Base-by-base conservation (phyloP, 2,113 vertebrate genomes). In the Mola mola region DNA sequence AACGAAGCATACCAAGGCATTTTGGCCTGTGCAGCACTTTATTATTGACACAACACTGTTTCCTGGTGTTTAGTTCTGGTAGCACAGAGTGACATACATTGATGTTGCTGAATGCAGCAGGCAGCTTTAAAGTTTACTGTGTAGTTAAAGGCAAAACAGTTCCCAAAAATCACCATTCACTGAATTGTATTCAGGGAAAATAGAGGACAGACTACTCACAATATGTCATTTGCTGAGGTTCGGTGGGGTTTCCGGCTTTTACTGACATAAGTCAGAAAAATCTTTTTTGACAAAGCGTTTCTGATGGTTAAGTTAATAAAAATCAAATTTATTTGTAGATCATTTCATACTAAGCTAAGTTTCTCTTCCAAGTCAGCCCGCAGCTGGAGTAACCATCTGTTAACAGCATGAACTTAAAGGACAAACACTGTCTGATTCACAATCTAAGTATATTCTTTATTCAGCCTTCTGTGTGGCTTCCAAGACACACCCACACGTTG, bases 21-120 rank as follows among this genome's bases (percentile, higher is more conserved):
- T 63, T 60, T 40, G 55, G 72, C 81, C 77, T 75, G 29, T 74
- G 49, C 82, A 76, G 85, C 87, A 87, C 87, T 86, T 89, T 86
- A 89, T 79, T 72, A 40, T 66, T 13, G 50, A 84, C 63, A 66
- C 17, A 8, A 64, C 77, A 79, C 67, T 80, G 67, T 81, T 71
- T 75, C 47, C 46, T 29, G 28, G n/a, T 43, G 28, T 69, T 53
- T 25, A 63, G 61, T 75, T 71, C 73, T 19, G 66, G 66, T 66
- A 77, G 81, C 78, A 86, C 69, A 83, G 34, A 56, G 46, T 47
- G 37, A 75, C 20, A 26, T 11, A 75, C 20, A 26, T 11, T 44
- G 40, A 48, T 78, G 70, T 51, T 51, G 36, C 68, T 67, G 62
- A 81, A 80, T 50, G 67, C 76, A 67, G 61, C 72, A 60, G 55